Evolutionary conservation across 2,113 vertebrate species (phyloP), one percentile per base, ranked within the genome.

Genomic region (Agelaius tricolor): DNA sequence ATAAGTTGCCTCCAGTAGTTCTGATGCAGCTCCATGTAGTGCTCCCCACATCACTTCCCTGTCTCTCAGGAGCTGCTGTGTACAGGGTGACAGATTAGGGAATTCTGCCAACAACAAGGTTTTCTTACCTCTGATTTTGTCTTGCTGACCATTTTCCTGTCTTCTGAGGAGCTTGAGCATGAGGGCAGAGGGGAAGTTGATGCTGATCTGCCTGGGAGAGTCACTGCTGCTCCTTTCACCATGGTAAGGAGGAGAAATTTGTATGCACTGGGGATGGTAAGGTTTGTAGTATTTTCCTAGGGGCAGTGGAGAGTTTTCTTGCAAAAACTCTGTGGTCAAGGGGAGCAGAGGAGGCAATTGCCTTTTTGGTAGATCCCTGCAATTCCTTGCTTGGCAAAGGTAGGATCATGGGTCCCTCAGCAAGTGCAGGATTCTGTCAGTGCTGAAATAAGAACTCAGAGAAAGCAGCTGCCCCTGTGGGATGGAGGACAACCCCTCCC

Each of bases 81-180:
- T 35, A 8, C 18, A 30, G 41, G 33, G 78, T 46, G 51, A n/a
- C 51, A 39, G 41, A 30, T 13, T 30, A 55, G 52, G 46, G 20
- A 66, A 49, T 7, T 21, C 24, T 92, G 83, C 65, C 89, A 57
- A 15, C 61, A 84, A 22, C 30, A 43, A n/a, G 9, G 0, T 1
- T 61, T 65, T 61, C 58, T 63, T 20, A 47, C 68, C 57, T 39
- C 27, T 4, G 0, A 7, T 79, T 31, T 41, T 57, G 30, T 33
- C 76, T 51, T 33, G 20, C 55, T 90, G 85, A 35, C 72, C n/a
- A 31, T 66, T 93, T 67, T 74, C 44, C 43, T 90, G n/a, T 66
- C 51, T n/a, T 37, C 62, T 47, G 41, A 63, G 43, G 39, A 72
- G 26, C 0, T 0, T 37, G 43, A 54, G 82, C 18, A 4, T 10